Evolutionary conservation across 2,888 invertebrate genomes (phyloP), one percentile per base, ranked within the genome.

Genomic region (Harpalus rufipes): DNA sequence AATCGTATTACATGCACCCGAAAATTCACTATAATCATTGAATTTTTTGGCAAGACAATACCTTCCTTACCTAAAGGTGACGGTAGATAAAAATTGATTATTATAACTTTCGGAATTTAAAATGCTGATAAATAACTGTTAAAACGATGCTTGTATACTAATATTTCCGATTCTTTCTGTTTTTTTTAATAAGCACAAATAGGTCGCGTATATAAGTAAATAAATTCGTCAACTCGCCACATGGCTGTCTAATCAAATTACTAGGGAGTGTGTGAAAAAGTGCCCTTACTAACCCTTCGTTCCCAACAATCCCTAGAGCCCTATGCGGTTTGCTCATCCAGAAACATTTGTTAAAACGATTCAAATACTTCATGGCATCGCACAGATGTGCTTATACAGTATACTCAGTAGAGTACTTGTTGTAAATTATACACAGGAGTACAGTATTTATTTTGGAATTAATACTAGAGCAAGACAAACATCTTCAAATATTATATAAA

Each of bases 311-410:
- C 76, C 56, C 76, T 76, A 5, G 76, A 51, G 51, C 76, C 7
- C 72, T n/a, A 8, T 8, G 18, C 12, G 63, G 12, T 12, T 7
- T 21, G 21, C 16, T 72, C 72, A 72, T 41, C 72, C 14, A 41
- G 72, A 72, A 72, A 72, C 72, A 72, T 41, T 72, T 72, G 72
- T 72, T 72, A 72, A 72, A 72, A 72, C 41, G 41, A 72, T 72
- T 41, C 72, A 41, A 61, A 68, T 2, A 65, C 65, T 25, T 65
- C 25, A 7, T 32, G 12, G 32, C 25, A 25, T 25, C 14, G n/a
- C n/a, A 72, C 72, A 72, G 44, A 41, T 41, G 39, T 41, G 72
- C 7, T 41, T n/a, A 10, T 21, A 21, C 21, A 59, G 6, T 32
- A 32, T n/a, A n/a, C n/a, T n/a, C 32, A 32, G 32, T 32, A 32